Conservation (phyloP, 2,797 vertebrate species). For the Lophura swinhoii region DNA sequence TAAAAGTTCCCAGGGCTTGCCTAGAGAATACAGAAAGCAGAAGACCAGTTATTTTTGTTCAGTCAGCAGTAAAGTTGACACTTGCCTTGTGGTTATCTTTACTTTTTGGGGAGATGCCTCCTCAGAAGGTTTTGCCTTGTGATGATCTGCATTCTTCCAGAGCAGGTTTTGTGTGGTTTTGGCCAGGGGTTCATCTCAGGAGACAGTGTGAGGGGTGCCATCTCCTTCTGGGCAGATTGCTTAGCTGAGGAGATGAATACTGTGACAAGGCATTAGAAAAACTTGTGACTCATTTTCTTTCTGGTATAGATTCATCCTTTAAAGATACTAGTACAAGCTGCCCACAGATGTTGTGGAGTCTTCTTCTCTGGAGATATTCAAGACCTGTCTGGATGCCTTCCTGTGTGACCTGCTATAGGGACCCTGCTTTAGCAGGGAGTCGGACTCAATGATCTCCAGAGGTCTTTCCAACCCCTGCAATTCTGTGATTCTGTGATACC, state of each 20-base stretch:
- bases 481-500: no score
- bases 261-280: neutral
- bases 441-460: no score
- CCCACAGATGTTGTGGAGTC: no score
- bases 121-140: neutral
- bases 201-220: neutral
- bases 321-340: neutral
- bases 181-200: neutral
- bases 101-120: neutral
- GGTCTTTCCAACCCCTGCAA: no score
- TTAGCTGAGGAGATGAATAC: neutral
- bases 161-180: accelerated
- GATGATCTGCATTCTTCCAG: neutral
- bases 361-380: no score
- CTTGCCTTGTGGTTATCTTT: neutral
- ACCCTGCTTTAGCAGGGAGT: no score
- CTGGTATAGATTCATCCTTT: neutral
- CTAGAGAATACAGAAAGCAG: neutral
- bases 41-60: neutral
- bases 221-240: neutral
- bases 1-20: neutral
- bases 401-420: no score
- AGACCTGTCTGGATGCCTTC: no score
- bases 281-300: neutral
- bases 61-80: neutral